Base-by-base conservation (phyloP, 2,888 invertebrate genomes). In the Rhagonycha fulva region DNA sequence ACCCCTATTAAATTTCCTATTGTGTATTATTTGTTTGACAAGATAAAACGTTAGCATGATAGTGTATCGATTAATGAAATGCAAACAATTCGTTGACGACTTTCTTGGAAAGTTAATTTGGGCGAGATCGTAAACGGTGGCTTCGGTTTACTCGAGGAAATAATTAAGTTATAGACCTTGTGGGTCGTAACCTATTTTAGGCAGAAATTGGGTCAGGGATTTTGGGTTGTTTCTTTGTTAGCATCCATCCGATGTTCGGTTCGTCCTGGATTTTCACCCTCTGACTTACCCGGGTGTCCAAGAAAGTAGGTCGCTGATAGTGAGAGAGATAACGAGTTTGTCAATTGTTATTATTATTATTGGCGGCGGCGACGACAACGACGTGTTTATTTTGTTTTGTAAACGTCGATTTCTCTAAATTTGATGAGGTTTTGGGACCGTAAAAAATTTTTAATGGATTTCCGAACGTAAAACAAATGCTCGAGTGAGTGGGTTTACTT, bases 231-330 rank as follows among this genome's bases (percentile, higher is more conserved):
- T 66, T 62, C 62, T 47, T 71, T 75, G 61, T 68, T 71, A 26
- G 61, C 62, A 71, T 47, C 74, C 68, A 74, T 47, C 74, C 76
- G 70, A 77, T 69, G 77, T 77, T 77, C 74, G 72, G 77, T 74
- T 77, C 77, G 77, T 74, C 77, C 77, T 63, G 75, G 75, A 75
- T 77, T 74, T 75, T 72, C 71, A 74, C 77, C 75, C 74, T 77
- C 70, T 24, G 19, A 68, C 67, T 71, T 68, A 62, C 76, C 74
- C 71, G 76, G 47, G 74, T 73, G 68, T 5, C 23, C 14, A 47
- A 74, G 47, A 47, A 76, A 76, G 32, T 76, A 76, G 76, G 76
- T 76, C 76, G 74, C 24, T 32, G 62, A 68, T 72, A 62, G 67
- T 68, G 73, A 62, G 47, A 68, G 70, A 73, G 60, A 74, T 70